phyloP scores from a whole-genome alignment of 2,797 vertebrate genomes.

The Scleropages formosus region DNA sequence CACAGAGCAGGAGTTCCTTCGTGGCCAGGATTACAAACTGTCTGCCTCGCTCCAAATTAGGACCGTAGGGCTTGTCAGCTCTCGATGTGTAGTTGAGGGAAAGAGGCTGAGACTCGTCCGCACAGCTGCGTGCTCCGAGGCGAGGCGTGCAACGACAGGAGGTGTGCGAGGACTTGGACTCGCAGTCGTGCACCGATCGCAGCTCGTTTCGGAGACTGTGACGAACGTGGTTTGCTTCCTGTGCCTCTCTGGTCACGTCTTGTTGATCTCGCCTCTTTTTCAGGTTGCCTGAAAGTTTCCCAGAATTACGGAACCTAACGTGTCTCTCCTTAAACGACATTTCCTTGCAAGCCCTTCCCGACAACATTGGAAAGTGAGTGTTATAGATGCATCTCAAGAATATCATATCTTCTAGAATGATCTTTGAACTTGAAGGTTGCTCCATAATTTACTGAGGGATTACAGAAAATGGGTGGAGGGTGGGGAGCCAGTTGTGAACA shows the following conservation, averaged over 20 bases:
- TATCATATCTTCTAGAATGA: no score
- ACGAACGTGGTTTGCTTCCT: not conserved
- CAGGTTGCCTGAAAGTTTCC: slow-evolving; percentile 94
- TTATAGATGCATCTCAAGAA: not conserved
- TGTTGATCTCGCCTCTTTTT: slow-evolving; percentile 43
- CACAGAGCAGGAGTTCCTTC: not conserved
- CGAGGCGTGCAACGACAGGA: not conserved
- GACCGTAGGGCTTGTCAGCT: not conserved
- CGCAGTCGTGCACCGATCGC: not conserved
- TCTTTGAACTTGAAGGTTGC: no score
- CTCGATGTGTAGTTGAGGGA: no score
- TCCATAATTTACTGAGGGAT: no score
- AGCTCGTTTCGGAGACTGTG: not conserved
- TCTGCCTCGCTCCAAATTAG: no score
- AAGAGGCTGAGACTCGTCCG: not conserved
- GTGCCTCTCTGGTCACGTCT: not conserved
- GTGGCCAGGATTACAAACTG: no score
- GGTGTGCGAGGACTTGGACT: not conserved
- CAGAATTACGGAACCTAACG: slow-evolving; percentile 87
- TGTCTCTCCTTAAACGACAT: slow-evolving; percentile 99
- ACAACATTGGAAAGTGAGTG: slow-evolving; percentile 98
- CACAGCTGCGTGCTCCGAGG: not conserved
- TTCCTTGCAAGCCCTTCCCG: slow-evolving; percentile 91
- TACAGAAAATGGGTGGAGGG: no score
- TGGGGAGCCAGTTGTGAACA: no score